Base-by-base conservation (phyloP, 2,797 vertebrate genomes). In the Nyctibius grandis region DNA sequence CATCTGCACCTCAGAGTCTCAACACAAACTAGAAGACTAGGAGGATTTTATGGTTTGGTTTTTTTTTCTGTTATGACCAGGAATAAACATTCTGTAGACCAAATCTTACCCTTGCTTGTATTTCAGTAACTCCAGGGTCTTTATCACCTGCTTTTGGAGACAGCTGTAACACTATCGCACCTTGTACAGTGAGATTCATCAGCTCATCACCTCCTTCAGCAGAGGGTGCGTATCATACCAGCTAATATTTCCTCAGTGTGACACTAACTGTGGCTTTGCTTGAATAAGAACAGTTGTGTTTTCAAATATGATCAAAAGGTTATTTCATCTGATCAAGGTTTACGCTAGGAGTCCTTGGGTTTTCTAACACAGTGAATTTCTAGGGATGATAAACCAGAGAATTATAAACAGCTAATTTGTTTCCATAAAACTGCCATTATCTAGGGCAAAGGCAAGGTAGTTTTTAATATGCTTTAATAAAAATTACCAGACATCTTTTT, bases 161-260 rank as follows among this genome's bases (percentile, higher is more conserved):
- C 19, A 83, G 10, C 18, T 45, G 5, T 45, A 33, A 23, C 18
- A 34, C 17, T 48, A 23, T 44, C 57, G 36, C 20, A 33, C 18
- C 53, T 51, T 31, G 10, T 33, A 33, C 23, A 26, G 6, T 40
- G 67, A 87, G 13, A 75, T 70, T 79, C 44, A 89, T 72, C 63
- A 89, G 12, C 7, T 34, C 4, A 2, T 51, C 14, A 40, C 28
- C 45, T 78, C 51, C 42, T 91, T 51, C 36, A 53, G 48, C 44
- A 33, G 18, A 57, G 3, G 9, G 11, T 57, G 13, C 0, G 0
- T 18, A 51, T 6, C 36, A 31, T 15, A 63, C 25, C 12, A n/a
- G 7, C 12, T 69, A 59, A 14, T 64, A 75, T 36, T 68, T 68
- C n/a, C 56, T 68, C 3, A 2, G 33, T 3, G 1, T 61, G 33